Evolutionary conservation across 2,113 vertebrate genomes (phyloP).

Genomic region (Lepidothrix coronata): DNA sequence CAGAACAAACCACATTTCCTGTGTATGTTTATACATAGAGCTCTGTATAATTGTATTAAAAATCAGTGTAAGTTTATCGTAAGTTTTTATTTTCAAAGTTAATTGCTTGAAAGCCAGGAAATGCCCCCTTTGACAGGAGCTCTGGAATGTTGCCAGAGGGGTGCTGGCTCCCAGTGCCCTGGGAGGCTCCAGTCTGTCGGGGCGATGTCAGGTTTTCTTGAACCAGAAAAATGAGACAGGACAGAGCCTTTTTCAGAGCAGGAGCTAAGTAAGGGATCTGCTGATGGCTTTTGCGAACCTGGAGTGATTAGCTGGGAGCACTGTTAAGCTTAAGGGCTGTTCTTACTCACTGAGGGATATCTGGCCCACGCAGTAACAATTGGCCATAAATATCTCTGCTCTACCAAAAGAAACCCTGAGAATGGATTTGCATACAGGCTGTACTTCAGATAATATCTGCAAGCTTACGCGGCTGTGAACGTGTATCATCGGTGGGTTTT

Average conservation of each 20-base stretch:
- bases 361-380: not conserved
- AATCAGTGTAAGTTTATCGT: not conserved
- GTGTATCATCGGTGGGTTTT: not conserved
- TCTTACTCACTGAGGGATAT: not conserved
- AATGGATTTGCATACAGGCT: not conserved
- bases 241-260: not conserved
- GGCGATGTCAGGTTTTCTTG: not conserved
- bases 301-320: not conserved
- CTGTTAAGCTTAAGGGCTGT: not conserved
- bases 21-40: fast-evolving
- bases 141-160: not conserved
- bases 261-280: not conserved
- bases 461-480: fast-evolving
- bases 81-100: not conserved
- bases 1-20: not conserved
- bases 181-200: not conserved
- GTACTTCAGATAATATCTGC: fast-evolving
- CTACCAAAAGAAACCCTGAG: not conserved
- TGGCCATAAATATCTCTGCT: not conserved
- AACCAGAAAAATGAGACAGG: not conserved
- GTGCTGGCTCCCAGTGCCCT: not conserved
- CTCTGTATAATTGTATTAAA: not conserved
- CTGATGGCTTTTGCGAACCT: not conserved
- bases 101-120: not conserved
- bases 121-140: not conserved